These are phyloP conservation scores for Sinohyriopsis cumingii DNA, from an alignment of 2,888 invertebrate genomes.

Conservation along the genomic window DNA sequence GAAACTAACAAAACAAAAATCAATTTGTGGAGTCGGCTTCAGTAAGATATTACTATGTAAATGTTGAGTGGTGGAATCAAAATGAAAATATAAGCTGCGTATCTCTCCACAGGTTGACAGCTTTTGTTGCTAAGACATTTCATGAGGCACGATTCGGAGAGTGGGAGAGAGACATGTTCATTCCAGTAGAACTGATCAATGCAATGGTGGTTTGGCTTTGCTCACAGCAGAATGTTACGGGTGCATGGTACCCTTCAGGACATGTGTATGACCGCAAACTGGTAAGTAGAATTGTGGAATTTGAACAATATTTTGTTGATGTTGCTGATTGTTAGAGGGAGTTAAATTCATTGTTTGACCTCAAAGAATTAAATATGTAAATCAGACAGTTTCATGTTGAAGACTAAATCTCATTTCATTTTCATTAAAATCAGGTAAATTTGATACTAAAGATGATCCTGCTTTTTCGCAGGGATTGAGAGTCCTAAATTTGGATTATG, in stretches of 20 bases:
- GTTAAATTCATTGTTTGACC: too few relatives aligned
- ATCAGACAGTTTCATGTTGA: not conserved
- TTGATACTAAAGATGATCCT: not conserved
- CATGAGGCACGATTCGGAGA: slow-evolving; percentile 94
- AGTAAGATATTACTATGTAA: too few relatives aligned
- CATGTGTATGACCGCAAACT: slow-evolving; percentile 85
- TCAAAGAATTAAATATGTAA: not conserved
- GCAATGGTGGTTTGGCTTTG: slow-evolving; percentile 90
- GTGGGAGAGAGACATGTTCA: slow-evolving; percentile 96
- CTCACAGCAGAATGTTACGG: slow-evolving; percentile 86
- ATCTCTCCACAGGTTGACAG: slow-evolving; percentile 81
- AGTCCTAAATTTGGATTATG: too few relatives aligned
- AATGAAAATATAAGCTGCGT: not conserved
- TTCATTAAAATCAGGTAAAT: not conserved
- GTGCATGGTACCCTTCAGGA: slow-evolving; percentile 79
- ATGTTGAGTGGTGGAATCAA: not conserved
- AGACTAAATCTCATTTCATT: not conserved
- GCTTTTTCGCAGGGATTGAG: too few relatives aligned
- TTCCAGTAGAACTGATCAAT: slow-evolving; percentile 89
- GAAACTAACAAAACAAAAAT: too few relatives aligned
- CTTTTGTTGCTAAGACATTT: slow-evolving; percentile 90
- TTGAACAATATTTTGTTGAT: not conserved
- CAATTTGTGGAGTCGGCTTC: too few relatives aligned
- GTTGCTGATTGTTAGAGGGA: too few relatives aligned
- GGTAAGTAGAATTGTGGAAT: slow-evolving; percentile 55